phyloP scores from a whole-genome alignment of 2,113 vertebrate species.

The Cottus gobio region DNA sequence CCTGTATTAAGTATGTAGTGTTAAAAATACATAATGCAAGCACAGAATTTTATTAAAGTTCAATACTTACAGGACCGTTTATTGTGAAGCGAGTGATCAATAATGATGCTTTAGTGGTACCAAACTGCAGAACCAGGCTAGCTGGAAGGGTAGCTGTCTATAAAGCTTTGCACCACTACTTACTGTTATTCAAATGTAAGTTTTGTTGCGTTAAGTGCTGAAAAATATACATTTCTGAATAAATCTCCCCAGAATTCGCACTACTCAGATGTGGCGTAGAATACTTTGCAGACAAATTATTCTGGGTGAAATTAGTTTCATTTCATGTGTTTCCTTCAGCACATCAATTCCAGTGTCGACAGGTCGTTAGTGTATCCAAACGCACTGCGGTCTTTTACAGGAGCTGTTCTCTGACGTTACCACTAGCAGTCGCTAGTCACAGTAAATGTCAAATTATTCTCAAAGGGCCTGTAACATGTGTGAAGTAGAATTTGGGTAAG shows the following conservation, averaged over 20 bases:
- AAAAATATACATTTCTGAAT: not conserved
- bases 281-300: not conserved
- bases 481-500: constrained; percentile 20
- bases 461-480: not conserved
- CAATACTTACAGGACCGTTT: too few relatives aligned
- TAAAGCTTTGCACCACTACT: not conserved
- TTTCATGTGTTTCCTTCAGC: not conserved
- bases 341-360: not conserved
- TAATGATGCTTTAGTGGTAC: not conserved
- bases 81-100: not conserved
- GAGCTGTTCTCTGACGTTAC: not conserved
- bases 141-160: too few relatives aligned
- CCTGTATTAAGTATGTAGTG: too few relatives aligned
- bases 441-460: not conserved
- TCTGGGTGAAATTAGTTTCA: not conserved
- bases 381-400: not conserved
- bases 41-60: not conserved
- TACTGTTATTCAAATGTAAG: not conserved
- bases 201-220: not conserved
- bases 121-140: not conserved
- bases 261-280: not conserved
- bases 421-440: constrained; percentile 5
- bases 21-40: too few relatives aligned
- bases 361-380: not conserved
- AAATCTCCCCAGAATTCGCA: not conserved